These are phyloP conservation scores for Drosophila neutralis DNA, from an alignment of 2,888 invertebrate species.

Conservation along the genomic window DNA sequence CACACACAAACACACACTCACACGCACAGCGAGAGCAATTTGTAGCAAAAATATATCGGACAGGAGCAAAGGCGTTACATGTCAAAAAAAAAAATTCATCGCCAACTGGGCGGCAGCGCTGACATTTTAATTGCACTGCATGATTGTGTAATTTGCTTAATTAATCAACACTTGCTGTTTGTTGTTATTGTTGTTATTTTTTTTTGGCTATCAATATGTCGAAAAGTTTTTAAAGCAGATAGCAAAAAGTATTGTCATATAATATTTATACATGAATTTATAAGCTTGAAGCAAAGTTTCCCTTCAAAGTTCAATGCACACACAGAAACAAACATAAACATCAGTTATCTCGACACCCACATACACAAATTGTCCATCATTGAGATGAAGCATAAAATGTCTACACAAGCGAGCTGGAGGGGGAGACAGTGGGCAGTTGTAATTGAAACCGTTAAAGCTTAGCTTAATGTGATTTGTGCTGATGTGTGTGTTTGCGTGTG, in stretches of 20 bases:
- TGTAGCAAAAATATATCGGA: conserved; percentile 9
- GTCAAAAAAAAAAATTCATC: conserved; percentile 40
- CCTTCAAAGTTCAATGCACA: not conserved
- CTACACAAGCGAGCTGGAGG: conserved; percentile 36
- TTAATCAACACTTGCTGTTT: conserved; percentile 66
- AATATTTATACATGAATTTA: not conserved
- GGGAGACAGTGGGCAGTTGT: conserved; percentile 18
- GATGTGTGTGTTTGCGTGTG: not conserved
- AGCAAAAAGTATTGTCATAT: conserved; percentile 5
- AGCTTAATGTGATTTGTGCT: conserved; percentile 48
- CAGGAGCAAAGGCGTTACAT: conserved; percentile 38
- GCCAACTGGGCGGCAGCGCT: conserved; percentile 51
- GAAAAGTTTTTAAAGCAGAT: conserved; percentile 32
- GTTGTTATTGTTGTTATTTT: conserved; percentile 12
- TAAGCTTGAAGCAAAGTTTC: not conserved
- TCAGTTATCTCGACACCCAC: not conserved
- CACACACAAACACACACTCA: conserved; percentile 22
- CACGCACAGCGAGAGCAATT: not conserved
- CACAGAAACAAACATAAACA: not conserved
- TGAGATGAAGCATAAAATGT: conserved; percentile 54
- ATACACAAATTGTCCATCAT: conserved; percentile 17
- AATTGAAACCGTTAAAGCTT: conserved; percentile 74
- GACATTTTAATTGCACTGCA: conserved; percentile 78
- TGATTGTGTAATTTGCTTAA: conserved; percentile 76
- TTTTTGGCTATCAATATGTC: conserved; percentile 43